Evolutionary conservation across 2,113 vertebrate genomes (phyloP), one percentile per base, ranked within the genome.

Genomic region (Megaleporinus macrocephalus): DNA sequence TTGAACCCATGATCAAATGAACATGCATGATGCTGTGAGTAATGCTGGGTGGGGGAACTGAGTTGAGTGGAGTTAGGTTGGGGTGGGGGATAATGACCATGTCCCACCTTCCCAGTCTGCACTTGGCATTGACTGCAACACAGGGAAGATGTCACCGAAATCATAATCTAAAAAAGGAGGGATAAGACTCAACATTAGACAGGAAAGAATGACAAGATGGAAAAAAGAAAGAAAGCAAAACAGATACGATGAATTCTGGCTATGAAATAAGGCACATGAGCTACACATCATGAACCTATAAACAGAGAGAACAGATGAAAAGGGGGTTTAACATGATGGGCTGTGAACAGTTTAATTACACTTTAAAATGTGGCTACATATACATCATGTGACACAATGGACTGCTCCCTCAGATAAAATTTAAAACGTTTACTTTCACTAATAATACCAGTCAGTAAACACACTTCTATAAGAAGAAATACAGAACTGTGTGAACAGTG

Each of bases 71-170:
- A 6, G 79, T 20, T 74, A 76, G 55, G 73, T 70, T 84, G n/a
- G 65, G 71, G 81, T 66, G 79, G 79, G 83, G 91, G 85, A 91
- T 94, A 90, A 91, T 87, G 91, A 96, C 92, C 87, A 90, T 91
- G 92, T 95, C 97, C 96, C 97, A 99, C 98, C 97, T 99, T 98
- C 98, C 98, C 98, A 99, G 95, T 96, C 97, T 96, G 96, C 95
- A 96, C 94, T 97, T 95, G 97, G 97, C 92, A 98, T 92, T 94
- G 97, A 95, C 96, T 96, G 97, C 96, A 96, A 95, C 95, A 97
- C 96, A 86, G 97, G 97, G 93, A 98, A 98, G 95, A 97, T 96
- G 96, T 99, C 98, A 96, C 97, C 97, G 94, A 99, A 99, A 98
- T 99, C 98, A 99, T 99, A 99, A 98, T 99, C 98, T 99, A 99